These are phyloP conservation scores for Spodoptera picta DNA, from an alignment of 2,888 invertebrate species.

Conservation along the genomic window DNA sequence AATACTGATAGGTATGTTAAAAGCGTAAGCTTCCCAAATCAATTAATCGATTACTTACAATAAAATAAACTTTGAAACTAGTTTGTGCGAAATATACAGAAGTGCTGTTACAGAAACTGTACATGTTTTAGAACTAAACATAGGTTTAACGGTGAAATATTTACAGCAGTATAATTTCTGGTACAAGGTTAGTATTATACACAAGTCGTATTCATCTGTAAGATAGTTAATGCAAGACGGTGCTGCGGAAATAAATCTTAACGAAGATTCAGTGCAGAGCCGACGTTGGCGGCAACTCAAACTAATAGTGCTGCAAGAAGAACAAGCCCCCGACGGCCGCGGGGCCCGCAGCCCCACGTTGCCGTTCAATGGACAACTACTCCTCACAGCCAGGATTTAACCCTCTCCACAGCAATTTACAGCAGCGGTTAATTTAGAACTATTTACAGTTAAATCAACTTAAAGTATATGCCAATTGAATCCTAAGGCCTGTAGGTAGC, in stretches of 20 bases:
- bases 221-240: conserved; percentile 88
- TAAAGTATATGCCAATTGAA: conserved; percentile 88
- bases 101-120: conserved; percentile 89
- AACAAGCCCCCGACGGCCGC: conserved; percentile 87
- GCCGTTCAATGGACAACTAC: conserved; percentile 86
- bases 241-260: conserved; percentile 88
- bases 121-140: conserved; percentile 90
- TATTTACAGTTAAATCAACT: conserved; percentile 87
- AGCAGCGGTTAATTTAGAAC: conserved; percentile 87
- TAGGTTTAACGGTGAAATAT: conserved; percentile 88
- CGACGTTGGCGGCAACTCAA: conserved; percentile 90
- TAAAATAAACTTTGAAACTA: conserved; percentile 87
- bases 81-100: conserved; percentile 88
- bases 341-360: conserved; percentile 60
- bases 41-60: conserved; percentile 83
- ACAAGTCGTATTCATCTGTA: conserved; percentile 85
- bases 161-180: conserved; percentile 87
- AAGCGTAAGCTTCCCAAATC: conserved; percentile 89
- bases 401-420: conserved; percentile 86
- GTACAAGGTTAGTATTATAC: conserved; percentile 84
- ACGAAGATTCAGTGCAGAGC: conserved; percentile 86
- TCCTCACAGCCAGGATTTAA: conserved; percentile 88
- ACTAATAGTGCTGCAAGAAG: conserved; percentile 92
- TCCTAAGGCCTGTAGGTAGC: conserved; percentile 89
- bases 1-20: conserved; percentile 85